These are phyloP conservation scores for Anser brachyrhynchus DNA, from an alignment of 2,113 vertebrate species.

Conservation along the genomic window DNA sequence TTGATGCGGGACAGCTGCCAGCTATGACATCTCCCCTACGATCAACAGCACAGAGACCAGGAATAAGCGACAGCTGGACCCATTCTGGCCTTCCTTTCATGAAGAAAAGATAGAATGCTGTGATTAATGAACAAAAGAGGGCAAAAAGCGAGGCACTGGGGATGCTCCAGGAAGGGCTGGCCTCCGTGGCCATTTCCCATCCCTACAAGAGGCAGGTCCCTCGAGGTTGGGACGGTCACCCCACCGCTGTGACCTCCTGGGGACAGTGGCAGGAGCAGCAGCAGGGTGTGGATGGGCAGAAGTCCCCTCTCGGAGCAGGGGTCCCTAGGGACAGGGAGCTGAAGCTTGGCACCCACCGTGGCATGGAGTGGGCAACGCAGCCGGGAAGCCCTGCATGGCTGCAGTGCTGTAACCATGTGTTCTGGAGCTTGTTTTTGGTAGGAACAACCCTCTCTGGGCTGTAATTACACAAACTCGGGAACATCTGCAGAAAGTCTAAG, in stretches of 20 bases:
- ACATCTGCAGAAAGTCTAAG: not conserved
- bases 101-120: not conserved
- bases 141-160: not conserved
- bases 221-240: no score
- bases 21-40: not conserved
- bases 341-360: rapidly evolving
- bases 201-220: not conserved
- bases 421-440: not conserved
- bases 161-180: not conserved
- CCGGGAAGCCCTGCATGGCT: rapidly evolving
- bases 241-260: not conserved
- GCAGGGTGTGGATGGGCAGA: not conserved
- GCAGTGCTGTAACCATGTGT: not conserved
- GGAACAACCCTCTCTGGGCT: not conserved
- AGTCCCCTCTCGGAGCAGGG: not conserved
- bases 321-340: not conserved
- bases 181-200: not conserved
- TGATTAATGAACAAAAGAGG: not conserved
- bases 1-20: constrained; percentile 11
- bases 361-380: rapidly evolving
- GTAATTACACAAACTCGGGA: not conserved
- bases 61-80: not conserved
- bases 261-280: rapidly evolving
- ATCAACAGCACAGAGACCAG: not conserved
- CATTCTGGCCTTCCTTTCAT: not conserved